Conservation (phyloP, 2,888 invertebrate genomes). For the Tetragnatha montana region DNA sequence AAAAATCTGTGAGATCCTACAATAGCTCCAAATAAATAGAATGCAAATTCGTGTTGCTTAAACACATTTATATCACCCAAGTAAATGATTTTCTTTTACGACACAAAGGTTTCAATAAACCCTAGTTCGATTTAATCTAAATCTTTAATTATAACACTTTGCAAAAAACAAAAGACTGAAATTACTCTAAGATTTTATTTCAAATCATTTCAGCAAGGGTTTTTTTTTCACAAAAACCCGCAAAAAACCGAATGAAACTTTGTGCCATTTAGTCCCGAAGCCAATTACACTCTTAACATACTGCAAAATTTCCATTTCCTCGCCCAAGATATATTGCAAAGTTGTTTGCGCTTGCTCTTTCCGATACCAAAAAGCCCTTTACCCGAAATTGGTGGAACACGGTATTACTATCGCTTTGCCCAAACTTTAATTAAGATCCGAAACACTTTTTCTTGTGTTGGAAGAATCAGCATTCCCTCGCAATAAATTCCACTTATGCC, state of each 20-base stretch:
- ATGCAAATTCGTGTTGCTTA: too few species aligned
- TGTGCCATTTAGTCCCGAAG: background rate
- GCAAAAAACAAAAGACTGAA: too few species aligned
- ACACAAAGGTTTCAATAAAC: too few species aligned
- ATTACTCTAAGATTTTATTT: too few species aligned
- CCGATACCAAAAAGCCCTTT: constrained; percentile 16
- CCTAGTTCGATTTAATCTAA: too few species aligned
- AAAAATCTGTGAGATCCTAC: too few species aligned
- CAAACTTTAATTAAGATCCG: constrained; percentile 46
- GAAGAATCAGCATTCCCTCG: background rate
- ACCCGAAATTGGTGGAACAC: background rate
- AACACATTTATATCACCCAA: too few species aligned
- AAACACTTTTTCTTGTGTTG: background rate
- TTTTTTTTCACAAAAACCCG: background rate
- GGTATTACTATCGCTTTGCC: background rate
- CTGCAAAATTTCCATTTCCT: background rate
- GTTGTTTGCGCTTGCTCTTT: constrained; percentile 24
- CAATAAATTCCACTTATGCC: constrained; percentile 24
- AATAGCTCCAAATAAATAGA: too few species aligned
- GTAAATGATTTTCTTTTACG: too few species aligned
- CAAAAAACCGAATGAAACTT: background rate
- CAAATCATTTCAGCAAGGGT: too few species aligned
- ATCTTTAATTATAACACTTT: too few species aligned
- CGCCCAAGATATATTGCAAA: constrained; percentile 1
- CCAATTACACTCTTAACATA: background rate